Conservation (phyloP, 1,140 invertebrate species). For the Calycopis cecrops region DNA sequence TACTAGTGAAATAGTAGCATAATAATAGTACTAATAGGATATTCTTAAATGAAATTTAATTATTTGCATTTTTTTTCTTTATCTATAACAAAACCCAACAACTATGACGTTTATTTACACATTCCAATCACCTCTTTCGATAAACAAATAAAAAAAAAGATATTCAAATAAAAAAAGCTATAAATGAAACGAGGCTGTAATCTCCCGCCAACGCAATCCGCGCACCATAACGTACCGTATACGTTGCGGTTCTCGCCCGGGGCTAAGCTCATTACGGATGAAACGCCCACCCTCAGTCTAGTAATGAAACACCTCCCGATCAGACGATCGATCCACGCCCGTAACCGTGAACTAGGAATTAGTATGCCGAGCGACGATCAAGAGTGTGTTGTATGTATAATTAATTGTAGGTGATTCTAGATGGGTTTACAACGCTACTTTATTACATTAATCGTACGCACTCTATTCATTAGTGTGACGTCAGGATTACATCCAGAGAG, state of each 20-base stretch:
- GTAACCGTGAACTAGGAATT: constrained; percentile 48
- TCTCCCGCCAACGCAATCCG: background rate
- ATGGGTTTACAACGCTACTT: too few species aligned
- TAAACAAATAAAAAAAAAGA: too few species aligned
- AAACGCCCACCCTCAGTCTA: constrained; percentile 37
- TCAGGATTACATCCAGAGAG: too few species aligned
- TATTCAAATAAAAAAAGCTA: constrained; percentile 1
- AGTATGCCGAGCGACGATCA: constrained; percentile 20
- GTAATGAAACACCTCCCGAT: constrained; percentile 21
- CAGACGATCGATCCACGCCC: constrained; percentile 38
- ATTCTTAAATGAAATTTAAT: too few species aligned
- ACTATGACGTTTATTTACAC: too few species aligned
- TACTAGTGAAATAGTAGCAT: too few species aligned
- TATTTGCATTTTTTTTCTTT: too few species aligned
- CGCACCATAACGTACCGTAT: background rate
- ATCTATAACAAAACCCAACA: too few species aligned
- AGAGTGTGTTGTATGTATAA: constrained; percentile 4
- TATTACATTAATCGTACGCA: too few species aligned
- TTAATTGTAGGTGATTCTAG: background rate
- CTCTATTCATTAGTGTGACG: too few species aligned
- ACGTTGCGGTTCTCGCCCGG: constrained; percentile 4
- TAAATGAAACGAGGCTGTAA: background rate
- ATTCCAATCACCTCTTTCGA: too few species aligned
- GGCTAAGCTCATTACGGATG: constrained; percentile 46
- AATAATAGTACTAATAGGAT: too few species aligned